phyloP scores from a whole-genome alignment of 2,113 vertebrate genomes.

The Lophius piscatorius region DNA sequence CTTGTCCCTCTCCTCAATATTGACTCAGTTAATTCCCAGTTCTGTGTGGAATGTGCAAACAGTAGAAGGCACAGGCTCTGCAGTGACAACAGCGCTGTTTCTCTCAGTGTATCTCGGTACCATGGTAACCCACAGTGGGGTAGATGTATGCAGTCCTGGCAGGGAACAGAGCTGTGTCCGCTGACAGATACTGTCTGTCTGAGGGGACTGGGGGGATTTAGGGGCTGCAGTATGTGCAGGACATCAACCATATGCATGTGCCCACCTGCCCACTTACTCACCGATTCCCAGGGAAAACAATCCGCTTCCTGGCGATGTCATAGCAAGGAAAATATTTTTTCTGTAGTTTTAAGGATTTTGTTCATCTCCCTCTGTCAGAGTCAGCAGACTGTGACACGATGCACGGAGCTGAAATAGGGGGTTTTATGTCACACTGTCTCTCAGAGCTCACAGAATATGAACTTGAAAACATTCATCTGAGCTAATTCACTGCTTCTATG shows the following conservation, averaged over 20 bases:
- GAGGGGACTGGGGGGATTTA: conserved; percentile 14
- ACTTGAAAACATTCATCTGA: background rate
- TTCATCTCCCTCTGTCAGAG: conserved; percentile 21
- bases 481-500: too few species aligned
- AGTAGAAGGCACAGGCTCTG: background rate
- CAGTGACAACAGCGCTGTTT: conserved; percentile 47
- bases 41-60: conserved; percentile 54
- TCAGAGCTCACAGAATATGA: background rate
- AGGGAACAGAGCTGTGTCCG: conserved; percentile 23
- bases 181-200: conserved; percentile 47
- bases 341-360: conserved; percentile 14
- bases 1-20: conserved; percentile 22
- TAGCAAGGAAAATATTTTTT: conserved; percentile 14
- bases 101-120: conserved; percentile 48
- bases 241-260: conserved; percentile 32
- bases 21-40: conserved; percentile 52
- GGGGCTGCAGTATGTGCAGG: conserved; percentile 29
- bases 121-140: conserved; percentile 63
- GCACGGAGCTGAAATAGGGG: conserved; percentile 16
- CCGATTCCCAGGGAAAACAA: conserved; percentile 27
- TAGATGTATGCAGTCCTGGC: conserved; percentile 37
- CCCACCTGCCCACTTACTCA: conserved; percentile 58
- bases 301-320: conserved; percentile 21
- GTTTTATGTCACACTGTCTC: conserved; percentile 20
- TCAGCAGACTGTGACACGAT: background rate